Conservation (phyloP, 2,113 vertebrate species). For the Stercorarius parasiticus region DNA sequence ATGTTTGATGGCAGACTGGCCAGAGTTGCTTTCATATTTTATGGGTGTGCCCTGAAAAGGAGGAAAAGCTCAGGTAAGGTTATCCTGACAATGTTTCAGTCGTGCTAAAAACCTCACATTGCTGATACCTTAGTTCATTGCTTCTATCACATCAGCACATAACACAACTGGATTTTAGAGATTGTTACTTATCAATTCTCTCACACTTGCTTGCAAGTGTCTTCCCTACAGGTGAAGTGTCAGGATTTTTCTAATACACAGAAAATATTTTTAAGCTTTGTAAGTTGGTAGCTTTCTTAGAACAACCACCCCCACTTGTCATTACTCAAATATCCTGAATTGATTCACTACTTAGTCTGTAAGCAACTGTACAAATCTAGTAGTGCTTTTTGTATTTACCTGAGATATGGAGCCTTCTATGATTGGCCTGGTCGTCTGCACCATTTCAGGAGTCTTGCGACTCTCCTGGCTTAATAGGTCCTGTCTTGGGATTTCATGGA, state of each 20-base stretch:
- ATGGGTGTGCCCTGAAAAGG: conserved; percentile 85
- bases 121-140: neutral
- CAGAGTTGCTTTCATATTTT: conserved; percentile 83
- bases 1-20: conserved; percentile 93
- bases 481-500: conserved; percentile 97
- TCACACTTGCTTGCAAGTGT: neutral
- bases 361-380: neutral
- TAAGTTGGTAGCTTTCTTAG: neutral
- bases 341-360: neutral
- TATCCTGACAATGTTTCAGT: neutral
- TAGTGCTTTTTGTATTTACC: conserved; percentile 64
- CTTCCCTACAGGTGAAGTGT: neutral
- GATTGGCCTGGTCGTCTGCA: conserved; percentile 77
- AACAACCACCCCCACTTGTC: neutral
- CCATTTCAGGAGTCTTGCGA: conserved; percentile 90
- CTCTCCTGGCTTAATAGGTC: conserved; percentile 87
- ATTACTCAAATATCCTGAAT: neutral
- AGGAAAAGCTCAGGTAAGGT: neutral
- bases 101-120: fast-evolving
- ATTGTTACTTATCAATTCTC: neutral
- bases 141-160: neutral
- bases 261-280: neutral
- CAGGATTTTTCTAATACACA: neutral
- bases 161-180: neutral
- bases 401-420: conserved; percentile 93